A percentile compares a stretch with the other conserved stretches of the same genome.
phyloP scores from a whole-genome alignment of 2,113 vertebrate genomes.

The Irena cyanogastra region DNA sequence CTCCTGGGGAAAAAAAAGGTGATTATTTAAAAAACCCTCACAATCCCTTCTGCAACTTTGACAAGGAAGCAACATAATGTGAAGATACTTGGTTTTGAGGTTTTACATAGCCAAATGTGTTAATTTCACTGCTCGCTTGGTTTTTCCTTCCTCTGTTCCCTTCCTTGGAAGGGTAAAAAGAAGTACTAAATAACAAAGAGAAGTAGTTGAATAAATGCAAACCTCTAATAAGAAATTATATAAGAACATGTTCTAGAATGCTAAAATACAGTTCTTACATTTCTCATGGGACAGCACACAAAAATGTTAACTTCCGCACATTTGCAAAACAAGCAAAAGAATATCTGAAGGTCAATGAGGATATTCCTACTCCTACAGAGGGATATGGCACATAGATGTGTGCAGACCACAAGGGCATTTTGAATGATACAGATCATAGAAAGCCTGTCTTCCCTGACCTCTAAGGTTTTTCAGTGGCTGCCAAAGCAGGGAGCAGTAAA shows the following conservation, averaged over 20 bases:
- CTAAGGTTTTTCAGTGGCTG: neutral
- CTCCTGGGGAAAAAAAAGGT: neutral
- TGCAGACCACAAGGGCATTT: neutral
- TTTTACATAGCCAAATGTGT: neutral
- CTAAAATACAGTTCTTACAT: neutral
- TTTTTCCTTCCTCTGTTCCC: neutral
- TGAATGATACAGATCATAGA: neutral
- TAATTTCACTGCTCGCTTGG: neutral
- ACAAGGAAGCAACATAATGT: neutral
- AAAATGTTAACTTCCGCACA: neutral
- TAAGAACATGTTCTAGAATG: neutral
- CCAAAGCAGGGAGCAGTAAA: neutral
- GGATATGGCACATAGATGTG: neutral
- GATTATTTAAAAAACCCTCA: neutral
- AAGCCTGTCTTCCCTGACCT: neutral
- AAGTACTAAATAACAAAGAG: neutral
- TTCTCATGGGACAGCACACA: neutral
- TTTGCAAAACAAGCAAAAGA: neutral
- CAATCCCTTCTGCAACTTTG: neutral
- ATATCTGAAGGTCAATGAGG: neutral
- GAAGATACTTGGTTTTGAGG: neutral
- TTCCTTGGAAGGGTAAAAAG: neutral
- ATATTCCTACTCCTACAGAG: neutral
- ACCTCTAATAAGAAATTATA: neutral
- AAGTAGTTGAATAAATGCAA: neutral